Percentiles rank a stretch among this genome's conserved stretches.
phyloP scores from a whole-genome alignment of 1,140 invertebrate species.

The Drosophila sulfurigaster region DNA sequence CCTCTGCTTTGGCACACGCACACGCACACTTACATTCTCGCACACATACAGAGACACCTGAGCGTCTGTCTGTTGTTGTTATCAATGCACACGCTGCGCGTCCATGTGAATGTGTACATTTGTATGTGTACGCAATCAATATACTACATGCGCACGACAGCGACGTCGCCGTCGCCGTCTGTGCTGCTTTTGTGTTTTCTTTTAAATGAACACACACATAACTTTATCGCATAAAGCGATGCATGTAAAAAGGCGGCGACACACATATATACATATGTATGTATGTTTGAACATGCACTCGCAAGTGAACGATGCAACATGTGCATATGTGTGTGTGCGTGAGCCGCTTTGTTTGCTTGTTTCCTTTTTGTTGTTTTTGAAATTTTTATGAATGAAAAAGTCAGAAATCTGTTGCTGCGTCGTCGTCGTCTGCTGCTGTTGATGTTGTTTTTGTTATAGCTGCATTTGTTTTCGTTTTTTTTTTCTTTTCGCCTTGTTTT shows the following conservation, averaged over 20 bases:
- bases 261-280: conserved; percentile 18
- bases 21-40: neutral
- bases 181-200: conserved; percentile 33
- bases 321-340: conserved; percentile 15
- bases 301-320: neutral
- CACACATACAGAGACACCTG: conserved; percentile 26
- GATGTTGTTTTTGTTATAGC: conserved; percentile 21
- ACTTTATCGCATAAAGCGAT: conserved; percentile 4
- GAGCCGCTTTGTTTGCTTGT: conserved; percentile 33
- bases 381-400: conserved; percentile 79
- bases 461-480: conserved; percentile 21
- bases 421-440: conserved; percentile 1
- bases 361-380: conserved; percentile 50
- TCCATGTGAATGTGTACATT: neutral
- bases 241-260: conserved; percentile 41
- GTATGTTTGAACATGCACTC: conserved; percentile 9
- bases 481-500: conserved; percentile 2
- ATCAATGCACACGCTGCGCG: conserved; percentile 29
- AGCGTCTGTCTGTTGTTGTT: conserved; percentile 21
- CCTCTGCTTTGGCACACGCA: conserved; percentile 36
- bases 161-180: conserved; percentile 24
- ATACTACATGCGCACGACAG: conserved; percentile 14
- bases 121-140: conserved; percentile 39
- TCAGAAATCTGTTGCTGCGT: conserved; percentile 60
- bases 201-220: neutral